These are phyloP conservation scores for Magallana angulata DNA, from an alignment of 1,140 invertebrate genomes.

Conservation along the genomic window DNA sequence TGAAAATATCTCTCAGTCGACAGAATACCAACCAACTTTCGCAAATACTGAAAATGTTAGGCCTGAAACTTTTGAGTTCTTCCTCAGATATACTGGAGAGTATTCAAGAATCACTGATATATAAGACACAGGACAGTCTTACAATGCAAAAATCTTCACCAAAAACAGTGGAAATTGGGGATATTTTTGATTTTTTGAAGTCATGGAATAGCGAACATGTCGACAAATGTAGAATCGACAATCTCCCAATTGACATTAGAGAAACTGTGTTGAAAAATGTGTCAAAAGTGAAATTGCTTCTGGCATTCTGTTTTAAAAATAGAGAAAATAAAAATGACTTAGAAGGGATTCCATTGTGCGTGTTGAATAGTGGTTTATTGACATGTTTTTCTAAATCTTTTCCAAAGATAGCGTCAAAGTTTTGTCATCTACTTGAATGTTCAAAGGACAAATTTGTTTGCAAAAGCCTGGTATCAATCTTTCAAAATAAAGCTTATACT, in stretches of 20 bases:
- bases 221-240: conserved; percentile 7
- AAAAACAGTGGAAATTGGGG: neutral
- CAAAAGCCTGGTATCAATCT: neutral
- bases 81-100: neutral
- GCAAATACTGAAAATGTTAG: neutral
- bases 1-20: neutral
- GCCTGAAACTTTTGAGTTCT: neutral
- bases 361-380: neutral
- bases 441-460: neutral
- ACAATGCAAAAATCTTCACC: neutral
- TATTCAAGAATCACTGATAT: neutral
- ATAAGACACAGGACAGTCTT: too few relatives aligned
- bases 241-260: neutral
- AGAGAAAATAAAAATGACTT: neutral
- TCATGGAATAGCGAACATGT: neutral
- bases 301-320: neutral
- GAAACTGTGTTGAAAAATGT: neutral
- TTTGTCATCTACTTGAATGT: neutral
- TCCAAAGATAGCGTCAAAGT: neutral
- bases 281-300: neutral
- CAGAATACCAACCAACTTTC: neutral
- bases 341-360: conserved; percentile 9
- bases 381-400: neutral
- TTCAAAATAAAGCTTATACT: neutral
- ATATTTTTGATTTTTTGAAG: neutral